Base-by-base conservation (phyloP, 1,140 invertebrate genomes). In the Dendrolimus kikuchii region DNA sequence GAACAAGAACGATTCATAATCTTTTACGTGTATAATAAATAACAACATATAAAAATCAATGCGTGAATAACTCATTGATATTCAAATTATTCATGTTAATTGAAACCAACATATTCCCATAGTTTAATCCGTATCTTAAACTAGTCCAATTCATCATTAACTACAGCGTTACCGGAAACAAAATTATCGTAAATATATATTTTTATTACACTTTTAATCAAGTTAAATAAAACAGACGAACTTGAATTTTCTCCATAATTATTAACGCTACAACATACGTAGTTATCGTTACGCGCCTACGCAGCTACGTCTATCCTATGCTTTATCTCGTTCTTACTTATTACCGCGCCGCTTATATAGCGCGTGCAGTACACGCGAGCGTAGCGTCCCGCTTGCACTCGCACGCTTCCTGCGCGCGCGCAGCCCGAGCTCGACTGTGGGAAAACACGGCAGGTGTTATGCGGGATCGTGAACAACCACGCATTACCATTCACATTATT, bases 401-500 rank as follows among this genome's bases (percentile, higher is more conserved):
- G 68, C 74, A 59, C 68, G 77, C 74, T 80, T 78, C 76, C 74
- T 81, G 74, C 75, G 71, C 76, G 69, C 70, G 75, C 76, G 72
- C 66, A 71, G 68, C 60, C 61, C 66, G 68, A 76, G 70, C 74
- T 71, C 68, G 81, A 83, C 71, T 86, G 82, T 86, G 82, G 82
- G 82, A 86, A 86, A 85, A 86, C 65, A 81, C 77, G 80, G 82
- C 82, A 86, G 82, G 82, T 86, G 82, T 82, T 83, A 80, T 83
- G 82, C 82, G 82, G 72, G 82, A 82, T 86, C 74, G 81, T 83
- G 80, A 83, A 86, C 82, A 82, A 81, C 79, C 80, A 83, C 73
- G 82, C 80, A 86, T 86, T 83, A 86, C 82, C 80, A 83, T 86
- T 85, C 80, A 83, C 77, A 85, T 83, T 85, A 85, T 85, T 82